Evolutionary conservation across 1,140 invertebrate species (phyloP), one percentile per base, ranked within the genome.

Genomic region (Drosophila repleta): DNA sequence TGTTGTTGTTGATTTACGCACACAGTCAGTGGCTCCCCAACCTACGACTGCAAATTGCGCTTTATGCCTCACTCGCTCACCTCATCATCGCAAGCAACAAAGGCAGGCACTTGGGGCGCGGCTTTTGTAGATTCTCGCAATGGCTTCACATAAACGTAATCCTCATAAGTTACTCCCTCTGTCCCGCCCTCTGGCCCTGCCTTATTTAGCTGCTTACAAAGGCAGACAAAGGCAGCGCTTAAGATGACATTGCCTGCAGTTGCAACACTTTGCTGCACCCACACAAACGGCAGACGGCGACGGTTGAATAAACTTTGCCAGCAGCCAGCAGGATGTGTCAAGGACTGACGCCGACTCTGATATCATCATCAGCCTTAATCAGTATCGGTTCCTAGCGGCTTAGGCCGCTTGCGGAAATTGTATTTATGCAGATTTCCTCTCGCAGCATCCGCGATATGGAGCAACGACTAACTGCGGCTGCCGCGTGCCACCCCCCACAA

Each of bases 251-350:
- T 53, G 29, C 15, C 57, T 58, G 39, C 51, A 58, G 55, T 66
- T 63, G 65, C 55, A 45, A 58, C 57, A 62, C 17, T 55, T 20
- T 46, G 66, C 58, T 52, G 58, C 66, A 69, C 66, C 66, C 52
- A 66, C 66, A 65, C 52, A 66, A 58, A 65, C 10, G 21, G 32
- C 4, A 4, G 2, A 17, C 6, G 1, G 39, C 17, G 8, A 11
- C 43, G 63, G 81, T 85, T 85, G 82, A 85, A 87, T 87, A 85
- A 85, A 87, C 82, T 76, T 58, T 79, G 60, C 58, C 62, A 49
- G 51, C 68, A 45, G 51, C 68, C 56, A 71, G 56, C 49, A 66
- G 76, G 81, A 76, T 79, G 72, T 26, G 49, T 10, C 56, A 68
- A 58, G 55, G 62, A 66, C 68, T 60, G 17, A 4, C 20, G 4